phyloP scores from a whole-genome alignment of 2,113 vertebrate genomes.

The Maccullochella peelii region DNA sequence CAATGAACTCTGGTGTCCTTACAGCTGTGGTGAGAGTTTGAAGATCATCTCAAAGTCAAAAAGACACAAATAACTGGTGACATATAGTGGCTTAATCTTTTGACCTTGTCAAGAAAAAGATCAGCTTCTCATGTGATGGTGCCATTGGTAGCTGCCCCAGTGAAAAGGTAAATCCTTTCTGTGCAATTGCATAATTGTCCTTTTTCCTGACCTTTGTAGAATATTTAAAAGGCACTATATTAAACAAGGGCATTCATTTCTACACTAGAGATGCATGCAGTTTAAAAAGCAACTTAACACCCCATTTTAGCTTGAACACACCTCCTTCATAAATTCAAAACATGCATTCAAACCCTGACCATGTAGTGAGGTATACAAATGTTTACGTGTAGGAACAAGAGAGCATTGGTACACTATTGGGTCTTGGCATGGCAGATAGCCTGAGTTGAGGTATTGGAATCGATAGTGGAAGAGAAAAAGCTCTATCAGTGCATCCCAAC shows the following conservation, averaged over 20 bases:
- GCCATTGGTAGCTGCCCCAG: slow-evolving; percentile 4
- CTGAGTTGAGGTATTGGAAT: neutral
- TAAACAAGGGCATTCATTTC: neutral
- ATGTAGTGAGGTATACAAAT: no score
- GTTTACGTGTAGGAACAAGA: neutral
- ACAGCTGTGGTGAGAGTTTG: neutral
- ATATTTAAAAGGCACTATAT: neutral
- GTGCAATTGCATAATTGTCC: neutral
- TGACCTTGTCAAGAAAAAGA: slow-evolving; percentile 46
- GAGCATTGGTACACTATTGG: no score
- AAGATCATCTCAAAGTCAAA: slow-evolving; percentile 47
- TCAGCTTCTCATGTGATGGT: slow-evolving; percentile 30
- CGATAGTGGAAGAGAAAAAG: neutral
- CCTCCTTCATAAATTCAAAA: neutral
- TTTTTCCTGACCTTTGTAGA: neutral
- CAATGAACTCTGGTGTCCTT: neutral
- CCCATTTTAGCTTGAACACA: neutral
- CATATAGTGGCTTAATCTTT: slow-evolving; percentile 29
- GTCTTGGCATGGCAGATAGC: neutral
- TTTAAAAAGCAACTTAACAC: neutral
- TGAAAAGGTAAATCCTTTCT: neutral
- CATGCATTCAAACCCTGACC: neutral
- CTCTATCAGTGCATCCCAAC: neutral
- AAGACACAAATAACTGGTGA: slow-evolving; percentile 41
- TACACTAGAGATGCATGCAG: neutral